Evolutionary conservation across 2,797 vertebrate species (phyloP).

Genomic region (Alcedo atthis): DNA sequence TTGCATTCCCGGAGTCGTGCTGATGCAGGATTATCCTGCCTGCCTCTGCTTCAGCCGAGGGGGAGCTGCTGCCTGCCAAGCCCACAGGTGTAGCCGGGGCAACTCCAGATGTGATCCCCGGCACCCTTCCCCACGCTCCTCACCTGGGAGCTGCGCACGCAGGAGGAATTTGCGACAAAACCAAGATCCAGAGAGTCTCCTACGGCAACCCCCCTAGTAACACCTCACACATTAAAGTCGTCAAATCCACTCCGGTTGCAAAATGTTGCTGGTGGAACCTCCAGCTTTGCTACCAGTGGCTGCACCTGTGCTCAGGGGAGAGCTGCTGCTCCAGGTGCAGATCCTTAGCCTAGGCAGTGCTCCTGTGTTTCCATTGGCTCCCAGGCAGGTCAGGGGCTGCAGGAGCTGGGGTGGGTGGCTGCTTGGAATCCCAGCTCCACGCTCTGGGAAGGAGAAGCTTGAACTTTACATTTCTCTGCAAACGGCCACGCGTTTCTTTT

Average conservation of each 20-base stretch:
- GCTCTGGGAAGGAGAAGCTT: rapidly evolving
- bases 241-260: neutral
- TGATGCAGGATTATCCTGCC: neutral
- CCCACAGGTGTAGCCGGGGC: neutral
- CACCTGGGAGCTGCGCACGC: neutral
- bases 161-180: neutral
- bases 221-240: rapidly evolving
- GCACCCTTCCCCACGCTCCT: neutral
- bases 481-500: rapidly evolving
- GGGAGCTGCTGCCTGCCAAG: neutral
- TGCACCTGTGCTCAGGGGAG: neutral
- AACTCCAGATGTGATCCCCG: neutral
- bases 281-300: neutral
- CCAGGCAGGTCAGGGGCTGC: rapidly evolving
- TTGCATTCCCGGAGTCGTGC: neutral
- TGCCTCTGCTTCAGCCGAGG: neutral
- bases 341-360: rapidly evolving
- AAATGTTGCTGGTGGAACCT: neutral
- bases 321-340: neutral
- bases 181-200: rapidly evolving
- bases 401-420: rapidly evolving
- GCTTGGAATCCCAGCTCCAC: rapidly evolving
- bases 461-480: rapidly evolving
- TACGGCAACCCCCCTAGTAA: neutral
- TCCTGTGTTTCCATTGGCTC: rapidly evolving